Evolutionary conservation across 2,888 invertebrate species (phyloP).

Genomic region (Teleiodes luculella): DNA sequence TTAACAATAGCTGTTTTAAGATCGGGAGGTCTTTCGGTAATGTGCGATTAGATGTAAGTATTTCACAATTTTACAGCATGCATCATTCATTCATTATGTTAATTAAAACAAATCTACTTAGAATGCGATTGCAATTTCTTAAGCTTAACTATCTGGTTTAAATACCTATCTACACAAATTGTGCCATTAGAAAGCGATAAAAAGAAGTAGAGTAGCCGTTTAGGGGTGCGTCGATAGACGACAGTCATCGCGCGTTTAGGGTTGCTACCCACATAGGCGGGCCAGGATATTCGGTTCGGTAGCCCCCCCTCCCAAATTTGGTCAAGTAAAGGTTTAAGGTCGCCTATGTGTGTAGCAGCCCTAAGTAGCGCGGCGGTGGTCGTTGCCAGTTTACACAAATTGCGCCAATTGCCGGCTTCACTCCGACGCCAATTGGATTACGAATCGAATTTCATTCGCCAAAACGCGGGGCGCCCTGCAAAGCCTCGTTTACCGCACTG

Average conservation of each 20-base stretch:
- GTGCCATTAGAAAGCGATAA: conserved; percentile 4
- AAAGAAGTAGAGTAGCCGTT: conserved; percentile 1
- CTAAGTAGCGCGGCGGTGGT: conserved; percentile 27
- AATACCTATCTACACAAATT: background rate
- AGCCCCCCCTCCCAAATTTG: too few species aligned
- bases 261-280: too few species aligned
- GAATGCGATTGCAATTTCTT: background rate
- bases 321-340: too few species aligned
- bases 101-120: background rate
- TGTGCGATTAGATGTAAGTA: background rate
- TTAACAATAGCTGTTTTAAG: conserved; percentile 2
- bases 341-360: too few species aligned
- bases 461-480: conserved; percentile 28
- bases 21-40: background rate
- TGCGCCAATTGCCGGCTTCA: conserved; percentile 51
- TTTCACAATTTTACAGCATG: background rate
- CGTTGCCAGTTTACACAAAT: conserved; percentile 55
- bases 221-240: background rate
- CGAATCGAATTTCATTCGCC: conserved; percentile 44
- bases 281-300: too few species aligned
- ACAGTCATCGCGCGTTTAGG: too few species aligned
- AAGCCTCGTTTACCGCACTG: conserved; percentile 11
- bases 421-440: conserved; percentile 54
- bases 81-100: too few species aligned
- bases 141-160: background rate